Base-by-base conservation (phyloP, 2,888 invertebrate species). In the Perdita meconis region DNA sequence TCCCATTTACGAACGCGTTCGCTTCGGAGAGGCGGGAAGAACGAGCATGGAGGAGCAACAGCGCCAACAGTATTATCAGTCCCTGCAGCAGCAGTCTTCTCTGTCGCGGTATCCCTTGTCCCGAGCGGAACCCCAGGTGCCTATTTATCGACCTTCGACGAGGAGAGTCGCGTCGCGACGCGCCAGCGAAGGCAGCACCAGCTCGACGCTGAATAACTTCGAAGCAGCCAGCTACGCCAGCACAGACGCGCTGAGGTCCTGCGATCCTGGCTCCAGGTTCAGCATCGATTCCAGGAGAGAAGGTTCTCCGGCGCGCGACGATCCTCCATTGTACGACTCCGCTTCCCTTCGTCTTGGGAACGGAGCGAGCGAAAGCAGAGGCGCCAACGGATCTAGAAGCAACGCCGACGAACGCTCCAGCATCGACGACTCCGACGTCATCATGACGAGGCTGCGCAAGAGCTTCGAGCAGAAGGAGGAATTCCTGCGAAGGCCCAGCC, bases 401-500 rank as follows among this genome's bases (percentile, higher is more conserved):
- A 56, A 22, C 34, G 40, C 26, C 0, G 38, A 22, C 0, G 74
- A 10, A 0, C 53, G 22, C 19, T 95, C 95, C 85, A 87, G 88
- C 47, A 93, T 95, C 80, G 95, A 96, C 91, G 96, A 96, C 92
- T 95, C 95, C 71, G n/a, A n/a, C n/a, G 94, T 95, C 56, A 95
- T 95, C 87, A 95, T 97, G 94, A 95, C 95, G 81, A 95, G 96
- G 93, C 94, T 97, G 91, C 94, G 96, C 84, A 96, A 96, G 92
- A 97, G 96, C 89, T 95, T 97, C 88, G 97, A 97, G 90, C 97
- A 97, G 90, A 97, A 97, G 92, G 97, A 97, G 91, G 97, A 97
- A 88, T 98, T 98, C 92, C 94, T 98, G 73, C 94, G 96, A 90
- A 94, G 96, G 83, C 96, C 96, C 2, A 95, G 94, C 91, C 94